A percentile compares a stretch with the other conserved stretches of the same genome.
These are phyloP conservation scores for Trinectes maculatus DNA, from an alignment of 2,113 vertebrate species.

Conservation along the genomic window DNA sequence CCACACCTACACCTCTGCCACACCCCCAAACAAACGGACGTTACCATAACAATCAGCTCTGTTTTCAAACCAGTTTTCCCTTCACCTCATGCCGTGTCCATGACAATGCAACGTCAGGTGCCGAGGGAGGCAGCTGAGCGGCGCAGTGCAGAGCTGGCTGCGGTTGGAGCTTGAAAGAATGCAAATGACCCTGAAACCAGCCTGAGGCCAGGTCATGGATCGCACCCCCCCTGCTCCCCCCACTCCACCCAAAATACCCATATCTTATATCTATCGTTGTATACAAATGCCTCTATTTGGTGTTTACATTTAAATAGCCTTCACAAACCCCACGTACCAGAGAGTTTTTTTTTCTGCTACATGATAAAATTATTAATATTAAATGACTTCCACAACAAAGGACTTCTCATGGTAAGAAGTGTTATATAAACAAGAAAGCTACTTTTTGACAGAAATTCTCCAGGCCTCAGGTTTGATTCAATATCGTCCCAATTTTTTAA, in stretches of 20 bases:
- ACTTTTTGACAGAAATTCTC: slow-evolving; percentile 28
- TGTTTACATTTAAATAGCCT: slow-evolving; percentile 14
- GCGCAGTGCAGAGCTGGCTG: slow-evolving; percentile 27
- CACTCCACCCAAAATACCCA: neutral
- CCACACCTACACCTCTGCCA: slow-evolving; percentile 65
- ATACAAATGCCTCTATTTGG: slow-evolving; percentile 15
- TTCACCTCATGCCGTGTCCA: slow-evolving; percentile 57
- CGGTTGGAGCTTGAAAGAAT: slow-evolving; percentile 52
- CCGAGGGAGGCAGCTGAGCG: slow-evolving; percentile 27
- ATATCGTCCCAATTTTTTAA: slow-evolving; percentile 11
- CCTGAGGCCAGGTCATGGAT: slow-evolving; percentile 30
- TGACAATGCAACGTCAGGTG: slow-evolving; percentile 65
- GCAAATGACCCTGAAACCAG: slow-evolving; percentile 60
- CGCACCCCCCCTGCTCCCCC: neutral
- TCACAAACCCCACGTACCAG: neutral
- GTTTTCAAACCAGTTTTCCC: slow-evolving; percentile 36
- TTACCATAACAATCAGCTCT: slow-evolving; percentile 72
- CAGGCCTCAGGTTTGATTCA: slow-evolving; percentile 5
- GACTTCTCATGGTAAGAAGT: neutral
- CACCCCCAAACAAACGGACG: slow-evolving; percentile 63
- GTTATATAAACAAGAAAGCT: neutral
- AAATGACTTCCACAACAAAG: too few relatives aligned
- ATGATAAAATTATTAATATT: slow-evolving; percentile 4
- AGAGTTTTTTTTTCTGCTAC: too few relatives aligned
- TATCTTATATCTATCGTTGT: slow-evolving; percentile 35